phyloP scores from a whole-genome alignment of 2,888 invertebrate species.

The Pecten maximus region DNA sequence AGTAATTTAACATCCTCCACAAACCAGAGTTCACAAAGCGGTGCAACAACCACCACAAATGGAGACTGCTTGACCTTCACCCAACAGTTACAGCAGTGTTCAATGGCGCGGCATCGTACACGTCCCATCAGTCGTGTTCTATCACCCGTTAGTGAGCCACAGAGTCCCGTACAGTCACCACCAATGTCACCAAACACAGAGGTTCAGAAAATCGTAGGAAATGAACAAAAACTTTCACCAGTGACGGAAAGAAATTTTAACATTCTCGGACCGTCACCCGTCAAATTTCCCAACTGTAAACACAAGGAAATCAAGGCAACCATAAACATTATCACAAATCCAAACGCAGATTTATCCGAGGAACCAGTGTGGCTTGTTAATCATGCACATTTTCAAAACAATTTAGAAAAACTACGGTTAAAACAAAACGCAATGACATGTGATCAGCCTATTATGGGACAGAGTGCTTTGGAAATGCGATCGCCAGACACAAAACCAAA shows the following conservation, averaged over 20 bases:
- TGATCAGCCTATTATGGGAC: constrained; percentile 72
- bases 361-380: constrained; percentile 80
- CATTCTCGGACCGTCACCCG: constrained; percentile 65
- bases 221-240: constrained; percentile 56
- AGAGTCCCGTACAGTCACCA: constrained; percentile 91
- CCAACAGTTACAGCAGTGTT: constrained; percentile 94
- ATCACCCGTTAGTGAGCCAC: constrained; percentile 86
- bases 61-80: constrained; percentile 89
- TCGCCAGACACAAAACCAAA: constrained; percentile 80
- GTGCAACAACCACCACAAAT: constrained; percentile 61
- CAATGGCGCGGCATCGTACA: constrained; percentile 86
- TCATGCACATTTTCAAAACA: constrained; percentile 68
- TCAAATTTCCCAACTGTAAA: constrained; percentile 68
- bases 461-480: constrained; percentile 72
- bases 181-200: constrained; percentile 87
- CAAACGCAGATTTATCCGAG: constrained; percentile 77
- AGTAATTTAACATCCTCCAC: constrained; percentile 88
- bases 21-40: constrained; percentile 77
- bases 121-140: constrained; percentile 86
- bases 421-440: constrained; percentile 62
- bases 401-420: constrained; percentile 61
- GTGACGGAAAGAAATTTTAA: constrained; percentile 66
- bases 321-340: constrained; percentile 78
- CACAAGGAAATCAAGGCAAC: constrained; percentile 73
- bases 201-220: constrained; percentile 52